phyloP scores from a whole-genome alignment of 2,888 invertebrate species.

The Crocallis elinguaria region DNA sequence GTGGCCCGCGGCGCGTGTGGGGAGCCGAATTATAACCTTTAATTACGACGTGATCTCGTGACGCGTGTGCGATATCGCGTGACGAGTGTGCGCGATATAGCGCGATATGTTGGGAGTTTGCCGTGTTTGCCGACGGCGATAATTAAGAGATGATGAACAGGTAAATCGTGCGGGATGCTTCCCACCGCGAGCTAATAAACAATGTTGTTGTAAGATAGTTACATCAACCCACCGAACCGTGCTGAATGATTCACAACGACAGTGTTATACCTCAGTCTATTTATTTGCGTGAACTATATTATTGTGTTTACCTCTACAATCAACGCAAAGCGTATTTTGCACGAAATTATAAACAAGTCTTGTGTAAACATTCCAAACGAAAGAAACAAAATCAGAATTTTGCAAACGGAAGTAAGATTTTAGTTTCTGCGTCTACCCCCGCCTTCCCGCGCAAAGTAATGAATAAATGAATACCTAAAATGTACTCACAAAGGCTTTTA shows the following conservation, averaged over 20 bases:
- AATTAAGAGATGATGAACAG: background rate
- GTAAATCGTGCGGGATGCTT: no score
- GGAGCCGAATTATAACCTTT: conserved; percentile 10
- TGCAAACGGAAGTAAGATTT: conserved; percentile 26
- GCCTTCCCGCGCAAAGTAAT: conserved; percentile 22
- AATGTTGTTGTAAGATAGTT: no score
- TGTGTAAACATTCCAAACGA: background rate
- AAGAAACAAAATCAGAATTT: conserved; percentile 24
- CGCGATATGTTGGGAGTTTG: background rate
- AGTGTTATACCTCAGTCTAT: no score
- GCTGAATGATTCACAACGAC: no score
- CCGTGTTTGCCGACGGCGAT: background rate
- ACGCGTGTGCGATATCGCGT: conserved; percentile 13
- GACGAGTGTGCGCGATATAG: background rate
- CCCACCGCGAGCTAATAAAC: no score
- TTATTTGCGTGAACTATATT: no score
- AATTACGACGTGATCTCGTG: conserved; percentile 10
- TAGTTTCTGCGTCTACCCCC: conserved; percentile 17
- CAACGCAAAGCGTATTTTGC: background rate
- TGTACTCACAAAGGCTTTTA: conserved; percentile 34
- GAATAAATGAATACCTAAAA: conserved; percentile 39
- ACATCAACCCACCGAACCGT: no score
- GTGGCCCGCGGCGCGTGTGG: no score
- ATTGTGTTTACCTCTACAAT: background rate
- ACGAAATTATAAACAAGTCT: background rate